These are phyloP conservation scores for Oreochromis aureus DNA, from an alignment of 2,113 vertebrate genomes.

Conservation along the genomic window DNA sequence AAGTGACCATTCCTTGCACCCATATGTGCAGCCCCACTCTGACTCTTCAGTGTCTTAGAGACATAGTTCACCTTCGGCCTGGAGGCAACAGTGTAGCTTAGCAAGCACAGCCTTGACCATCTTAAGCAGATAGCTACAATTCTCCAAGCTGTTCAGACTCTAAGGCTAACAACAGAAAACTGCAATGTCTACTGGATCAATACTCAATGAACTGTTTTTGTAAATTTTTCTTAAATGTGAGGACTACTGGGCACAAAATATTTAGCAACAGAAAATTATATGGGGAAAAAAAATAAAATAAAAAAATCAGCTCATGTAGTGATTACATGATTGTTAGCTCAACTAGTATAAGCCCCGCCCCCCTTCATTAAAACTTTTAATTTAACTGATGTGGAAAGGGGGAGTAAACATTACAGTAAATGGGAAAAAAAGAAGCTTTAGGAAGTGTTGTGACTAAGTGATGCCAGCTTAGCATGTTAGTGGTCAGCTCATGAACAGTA, in stretches of 20 bases:
- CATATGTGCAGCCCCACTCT: background rate
- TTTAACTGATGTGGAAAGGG: background rate
- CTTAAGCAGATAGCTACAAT: background rate
- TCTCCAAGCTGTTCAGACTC: background rate
- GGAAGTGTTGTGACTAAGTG: background rate
- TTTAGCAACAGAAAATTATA: background rate
- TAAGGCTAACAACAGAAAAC: background rate
- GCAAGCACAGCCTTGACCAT: slow-evolving; percentile 20
- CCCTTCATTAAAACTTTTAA: rapidly evolving
- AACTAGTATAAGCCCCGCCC: background rate
- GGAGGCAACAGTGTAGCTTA: background rate
- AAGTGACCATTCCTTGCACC: background rate
- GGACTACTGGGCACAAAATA: background rate
- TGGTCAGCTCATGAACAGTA: background rate
- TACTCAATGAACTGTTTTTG: too few relatives aligned
- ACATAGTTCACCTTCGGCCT: slow-evolving; percentile 10
- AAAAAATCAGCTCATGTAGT: background rate
- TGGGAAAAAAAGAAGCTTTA: background rate
- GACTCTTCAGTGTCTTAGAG: background rate
- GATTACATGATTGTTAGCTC: background rate
- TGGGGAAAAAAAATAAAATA: rapidly evolving
- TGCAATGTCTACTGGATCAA: background rate
- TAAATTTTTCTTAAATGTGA: background rate
- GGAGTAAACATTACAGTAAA: background rate
- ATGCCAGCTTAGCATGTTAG: background rate